A percentile compares a stretch with the other conserved stretches of the same genome.
phyloP scores from a whole-genome alignment of 2,113 vertebrate genomes.

The Fregetta grallaria region DNA sequence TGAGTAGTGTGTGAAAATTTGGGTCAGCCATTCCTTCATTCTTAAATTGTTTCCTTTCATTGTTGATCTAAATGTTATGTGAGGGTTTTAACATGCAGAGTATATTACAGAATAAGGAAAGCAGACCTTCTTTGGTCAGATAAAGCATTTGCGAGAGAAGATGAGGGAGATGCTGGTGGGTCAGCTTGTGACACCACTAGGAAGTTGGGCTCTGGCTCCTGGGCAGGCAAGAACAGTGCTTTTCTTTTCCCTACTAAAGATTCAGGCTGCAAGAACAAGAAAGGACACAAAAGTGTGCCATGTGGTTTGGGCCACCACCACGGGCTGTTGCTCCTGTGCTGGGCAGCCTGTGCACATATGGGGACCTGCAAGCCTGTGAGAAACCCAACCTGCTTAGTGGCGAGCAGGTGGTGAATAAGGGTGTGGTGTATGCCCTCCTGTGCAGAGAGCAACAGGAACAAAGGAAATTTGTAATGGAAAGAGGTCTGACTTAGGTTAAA shows the following conservation, averaged over 20 bases:
- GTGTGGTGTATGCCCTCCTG: not conserved
- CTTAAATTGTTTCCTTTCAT: not conserved
- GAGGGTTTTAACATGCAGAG: not conserved
- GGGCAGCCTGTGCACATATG: not conserved
- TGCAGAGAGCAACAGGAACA: not conserved
- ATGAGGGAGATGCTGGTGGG: not conserved
- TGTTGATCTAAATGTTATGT: not conserved
- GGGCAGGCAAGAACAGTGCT: not conserved
- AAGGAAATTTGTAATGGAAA: not conserved
- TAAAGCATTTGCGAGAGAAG: not conserved
- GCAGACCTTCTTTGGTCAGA: not conserved
- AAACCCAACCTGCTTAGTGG: not conserved
- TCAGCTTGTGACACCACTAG: not conserved
- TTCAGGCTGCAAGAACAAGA: not conserved
- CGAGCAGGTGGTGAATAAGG: not conserved
- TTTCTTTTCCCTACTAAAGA: not conserved
- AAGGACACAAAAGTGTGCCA: not conserved
- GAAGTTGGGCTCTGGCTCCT: not conserved
- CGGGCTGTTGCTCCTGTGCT: not conserved
- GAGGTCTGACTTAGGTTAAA: not conserved
- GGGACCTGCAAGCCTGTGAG: not conserved
- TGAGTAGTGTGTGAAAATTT: not conserved
- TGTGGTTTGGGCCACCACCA: not conserved
- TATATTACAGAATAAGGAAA: not conserved
- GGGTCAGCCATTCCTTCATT: not conserved